Percentiles rank a stretch among this genome's conserved stretches.
Conservation (phyloP, 23 tunicate species). For the Oikopleura dioica region DNA sequence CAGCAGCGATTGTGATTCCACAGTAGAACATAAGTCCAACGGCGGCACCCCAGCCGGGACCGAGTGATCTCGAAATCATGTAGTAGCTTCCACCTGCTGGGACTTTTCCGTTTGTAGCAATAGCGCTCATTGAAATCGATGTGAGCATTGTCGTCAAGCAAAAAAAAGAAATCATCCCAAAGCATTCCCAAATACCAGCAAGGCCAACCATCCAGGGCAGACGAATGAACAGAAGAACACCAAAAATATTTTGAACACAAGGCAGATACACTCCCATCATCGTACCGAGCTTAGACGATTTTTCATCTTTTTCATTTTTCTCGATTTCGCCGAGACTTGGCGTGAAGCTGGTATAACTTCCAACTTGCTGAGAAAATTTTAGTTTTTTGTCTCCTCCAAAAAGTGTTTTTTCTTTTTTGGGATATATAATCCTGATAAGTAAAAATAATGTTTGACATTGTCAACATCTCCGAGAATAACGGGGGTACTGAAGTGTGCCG, state of each 20-base stretch:
- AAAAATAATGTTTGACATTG: no score
- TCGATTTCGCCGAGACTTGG: no score
- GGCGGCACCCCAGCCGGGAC: conserved; percentile 88
- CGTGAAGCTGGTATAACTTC: no score
- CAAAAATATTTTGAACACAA: conserved; percentile 78
- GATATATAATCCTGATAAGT: no score
- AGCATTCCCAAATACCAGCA: conserved; percentile 46
- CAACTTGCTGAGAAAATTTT: no score
- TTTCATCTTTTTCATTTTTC: no score
- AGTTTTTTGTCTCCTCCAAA: no score
- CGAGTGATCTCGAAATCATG: conserved; percentile 88
- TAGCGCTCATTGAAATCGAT: conserved; percentile 79
- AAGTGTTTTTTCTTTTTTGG: no score
- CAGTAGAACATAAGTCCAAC: conserved; percentile 69
- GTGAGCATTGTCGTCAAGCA: conserved; percentile 79
- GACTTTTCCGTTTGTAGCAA: conserved; percentile 82
- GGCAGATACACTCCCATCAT: conserved; percentile 94
- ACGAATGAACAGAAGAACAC: conserved; percentile 82
- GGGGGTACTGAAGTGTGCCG: no score
- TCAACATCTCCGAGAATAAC: no score
- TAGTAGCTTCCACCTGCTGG: conserved; percentile 94
- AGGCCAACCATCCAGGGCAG: conserved; percentile 83
- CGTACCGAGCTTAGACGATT: conserved; percentile 38
- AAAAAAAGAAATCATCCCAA: conserved; percentile 56
- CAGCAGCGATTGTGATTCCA: conserved; percentile 85